Evolutionary conservation across 2,113 vertebrate species (phyloP).

Genomic region (Paramisgurnus dabryanus): DNA sequence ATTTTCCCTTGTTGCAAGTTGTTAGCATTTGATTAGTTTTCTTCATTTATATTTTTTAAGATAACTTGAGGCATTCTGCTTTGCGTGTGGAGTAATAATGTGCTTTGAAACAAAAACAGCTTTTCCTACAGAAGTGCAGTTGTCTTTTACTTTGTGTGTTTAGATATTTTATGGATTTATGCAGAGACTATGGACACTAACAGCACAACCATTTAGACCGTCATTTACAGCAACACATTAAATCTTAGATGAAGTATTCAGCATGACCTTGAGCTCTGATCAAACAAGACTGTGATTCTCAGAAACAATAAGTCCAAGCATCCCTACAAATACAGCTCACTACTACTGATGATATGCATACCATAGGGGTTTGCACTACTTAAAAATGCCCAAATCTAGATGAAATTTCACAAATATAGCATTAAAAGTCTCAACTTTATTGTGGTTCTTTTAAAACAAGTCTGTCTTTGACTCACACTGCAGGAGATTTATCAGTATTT

Average conservation of each 20-base stretch:
- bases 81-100: neutral
- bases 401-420: neutral
- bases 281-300: conserved; percentile 37
- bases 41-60: conserved; percentile 2
- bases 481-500: conserved; percentile 13
- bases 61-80: conserved; percentile 14
- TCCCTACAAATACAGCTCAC: too few species aligned
- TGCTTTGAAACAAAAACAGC: neutral
- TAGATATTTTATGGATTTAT: too few species aligned
- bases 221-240: conserved; percentile 30
- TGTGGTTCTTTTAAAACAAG: too few species aligned
- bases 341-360: too few species aligned
- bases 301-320: neutral
- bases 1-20: neutral
- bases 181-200: conserved; percentile 15
- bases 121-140: too few species aligned
- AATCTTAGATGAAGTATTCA: conserved; percentile 29
- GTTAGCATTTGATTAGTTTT: conserved; percentile 24
- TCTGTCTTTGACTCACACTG: neutral
- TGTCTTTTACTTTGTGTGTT: too few species aligned
- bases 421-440: neutral
- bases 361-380: too few species aligned
- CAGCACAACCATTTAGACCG: conserved; percentile 21
- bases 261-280: conserved; percentile 26
- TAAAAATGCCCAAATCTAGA: neutral